Evolutionary conservation across 2,888 invertebrate species (phyloP), one percentile per base, ranked within the genome.

Genomic region (Drosophila paramelanica): DNA sequence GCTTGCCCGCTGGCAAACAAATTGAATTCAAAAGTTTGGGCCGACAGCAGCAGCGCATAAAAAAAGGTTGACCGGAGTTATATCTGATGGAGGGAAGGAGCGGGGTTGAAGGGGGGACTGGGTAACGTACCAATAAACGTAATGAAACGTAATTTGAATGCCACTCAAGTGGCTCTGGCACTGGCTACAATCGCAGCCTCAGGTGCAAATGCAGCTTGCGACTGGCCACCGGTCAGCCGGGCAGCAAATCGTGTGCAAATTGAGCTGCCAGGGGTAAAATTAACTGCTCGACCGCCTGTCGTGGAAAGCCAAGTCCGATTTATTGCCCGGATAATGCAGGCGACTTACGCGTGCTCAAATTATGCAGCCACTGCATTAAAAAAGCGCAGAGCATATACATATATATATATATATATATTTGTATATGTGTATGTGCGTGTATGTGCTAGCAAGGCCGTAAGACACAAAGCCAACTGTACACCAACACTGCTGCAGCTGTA

Each of bases 141-240:
- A 84, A 84, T 87, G 84, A 87, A 87, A 84, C 81, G 82, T 81
- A 80, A 85, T 83, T 85, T 84, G 78, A 84, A 84, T 81, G 72
- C 78, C 80, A 72, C 79, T 85, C 75, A 82, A 85, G 76, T 82
- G 78, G 67, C 75, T 49, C 31, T 38, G 51, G 38, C 53, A 55
- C 56, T 17, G 56, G 45, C 14, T 45, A 36, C 36, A 36, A 13
- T 36, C 36, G 49, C 49, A 27, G 53, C 46, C 39, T n/a, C 62
- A 62, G 74, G 46, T 60, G 51, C 57, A 43, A 55, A 33, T 49
- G 53, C 59, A 23, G 27, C 23, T 39, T 6, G 47, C 49, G 46
- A 46, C 36, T 14, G 64, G 33, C 33, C 47, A 36, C 11, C 46
- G 70, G 74, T 56, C 69, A 60, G 56, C 36, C 14, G 60, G 38